These are phyloP conservation scores for Drusus annulatus DNA, from an alignment of 1,140 invertebrate species.

Conservation along the genomic window DNA sequence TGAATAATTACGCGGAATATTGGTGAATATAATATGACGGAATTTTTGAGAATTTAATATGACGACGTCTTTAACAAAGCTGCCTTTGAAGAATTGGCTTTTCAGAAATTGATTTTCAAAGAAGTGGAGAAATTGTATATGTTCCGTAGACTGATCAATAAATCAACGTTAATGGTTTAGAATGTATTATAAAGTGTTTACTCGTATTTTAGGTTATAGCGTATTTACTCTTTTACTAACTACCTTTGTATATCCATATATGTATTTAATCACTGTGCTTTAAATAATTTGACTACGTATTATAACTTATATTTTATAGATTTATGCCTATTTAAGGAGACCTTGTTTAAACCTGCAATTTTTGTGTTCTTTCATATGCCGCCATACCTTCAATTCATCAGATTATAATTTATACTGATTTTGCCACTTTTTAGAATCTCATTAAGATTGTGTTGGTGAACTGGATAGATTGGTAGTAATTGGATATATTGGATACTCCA, in stretches of 20 bases:
- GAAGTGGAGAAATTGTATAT: slow-evolving; percentile 4
- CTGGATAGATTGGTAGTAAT: no score
- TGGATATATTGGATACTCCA: no score
- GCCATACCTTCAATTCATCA: no score
- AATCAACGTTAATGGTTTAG: slow-evolving; percentile 23
- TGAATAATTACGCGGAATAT: not conserved
- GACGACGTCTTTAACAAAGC: not conserved
- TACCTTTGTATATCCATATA: not conserved
- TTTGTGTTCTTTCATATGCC: no score
- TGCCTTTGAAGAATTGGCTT: slow-evolving; percentile 19
- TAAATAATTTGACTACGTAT: not conserved
- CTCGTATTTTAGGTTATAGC: not conserved
- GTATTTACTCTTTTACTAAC: slow-evolving; percentile 7
- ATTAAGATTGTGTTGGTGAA: no score
- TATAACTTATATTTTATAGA: no score
- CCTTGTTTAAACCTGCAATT: no score
- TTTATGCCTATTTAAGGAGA: no score
- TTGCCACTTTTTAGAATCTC: no score
- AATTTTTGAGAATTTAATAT: not conserved
- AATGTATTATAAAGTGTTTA: not conserved
- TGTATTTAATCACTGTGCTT: not conserved
- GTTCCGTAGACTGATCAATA: slow-evolving; percentile 32
- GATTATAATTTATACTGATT: no score
- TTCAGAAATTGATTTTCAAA: slow-evolving; percentile 20
- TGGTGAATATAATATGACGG: not conserved